A percentile compares a stretch with the other conserved stretches of the same genome.
These are phyloP conservation scores for Tamandua tetradactyla DNA, from an alignment of 2,797 vertebrate species.

Conservation along the genomic window DNA sequence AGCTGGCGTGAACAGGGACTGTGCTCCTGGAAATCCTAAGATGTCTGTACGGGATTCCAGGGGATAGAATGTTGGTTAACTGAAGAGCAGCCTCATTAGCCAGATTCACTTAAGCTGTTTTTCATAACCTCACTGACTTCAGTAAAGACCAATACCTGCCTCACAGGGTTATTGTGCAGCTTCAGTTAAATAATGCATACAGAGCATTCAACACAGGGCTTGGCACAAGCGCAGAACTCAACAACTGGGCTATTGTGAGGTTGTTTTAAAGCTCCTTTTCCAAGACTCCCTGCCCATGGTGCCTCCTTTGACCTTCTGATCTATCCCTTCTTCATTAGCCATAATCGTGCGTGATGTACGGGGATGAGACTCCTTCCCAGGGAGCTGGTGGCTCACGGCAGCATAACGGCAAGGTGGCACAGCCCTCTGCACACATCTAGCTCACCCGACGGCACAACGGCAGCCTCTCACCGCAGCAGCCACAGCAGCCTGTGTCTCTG, in stretches of 20 bases:
- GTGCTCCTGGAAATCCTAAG: conserved; percentile 77
- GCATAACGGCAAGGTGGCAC: neutral
- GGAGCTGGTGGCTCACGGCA: no score
- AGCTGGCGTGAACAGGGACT: conserved; percentile 56
- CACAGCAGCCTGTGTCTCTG: neutral
- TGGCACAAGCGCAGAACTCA: neutral
- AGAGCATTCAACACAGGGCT: neutral
- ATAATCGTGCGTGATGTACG: neutral
- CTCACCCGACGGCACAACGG: neutral
- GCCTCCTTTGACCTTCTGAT: neutral
- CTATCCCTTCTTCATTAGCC: neutral
- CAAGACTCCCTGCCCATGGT: neutral
- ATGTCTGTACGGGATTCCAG: conserved; percentile 65
- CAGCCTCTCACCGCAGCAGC: neutral
- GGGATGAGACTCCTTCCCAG: neutral
- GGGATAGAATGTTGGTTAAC: conserved; percentile 58
- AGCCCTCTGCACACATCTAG: neutral
- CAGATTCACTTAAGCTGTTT: conserved; percentile 58
- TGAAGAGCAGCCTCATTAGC: conserved; percentile 38
- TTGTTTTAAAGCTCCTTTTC: neutral
- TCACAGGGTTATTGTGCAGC: neutral
- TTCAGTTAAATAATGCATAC: conserved; percentile 33
- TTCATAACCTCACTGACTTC: conserved; percentile 53
- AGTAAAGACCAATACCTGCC: neutral
- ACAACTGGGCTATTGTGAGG: neutral